Evolutionary conservation across 2,113 vertebrate species (phyloP).

Genomic region (Catagonus wagneri): DNA sequence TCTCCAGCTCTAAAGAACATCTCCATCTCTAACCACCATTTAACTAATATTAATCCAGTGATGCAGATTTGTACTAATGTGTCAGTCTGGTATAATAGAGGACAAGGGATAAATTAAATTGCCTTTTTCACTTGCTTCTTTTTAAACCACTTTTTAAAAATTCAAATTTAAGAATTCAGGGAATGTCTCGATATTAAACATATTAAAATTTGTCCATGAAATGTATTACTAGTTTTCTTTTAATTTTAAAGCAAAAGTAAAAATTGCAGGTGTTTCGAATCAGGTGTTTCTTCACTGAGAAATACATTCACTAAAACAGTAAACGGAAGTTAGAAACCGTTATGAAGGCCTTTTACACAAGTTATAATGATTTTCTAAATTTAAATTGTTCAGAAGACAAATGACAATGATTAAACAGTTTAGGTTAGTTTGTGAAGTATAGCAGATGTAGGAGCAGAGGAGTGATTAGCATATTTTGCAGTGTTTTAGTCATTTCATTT

Average conservation of each 20-base stretch:
- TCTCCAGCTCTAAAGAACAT: neutral
- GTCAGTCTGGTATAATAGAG: neutral
- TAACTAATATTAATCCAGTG: neutral
- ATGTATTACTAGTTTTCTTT: slow-evolving; percentile 62
- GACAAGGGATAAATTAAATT: neutral
- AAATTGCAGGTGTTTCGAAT: slow-evolving; percentile 65
- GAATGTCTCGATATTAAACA: slow-evolving; percentile 44
- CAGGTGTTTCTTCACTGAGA: slow-evolving; percentile 79
- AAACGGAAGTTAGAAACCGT: slow-evolving; percentile 78
- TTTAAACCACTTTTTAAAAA: neutral
- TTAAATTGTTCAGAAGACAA: slow-evolving; percentile 40
- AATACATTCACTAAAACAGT: slow-evolving; percentile 77
- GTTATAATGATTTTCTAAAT: slow-evolving; percentile 80
- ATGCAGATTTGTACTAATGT: neutral
- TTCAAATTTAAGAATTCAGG: slow-evolving; percentile 47
- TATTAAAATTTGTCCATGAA: slow-evolving; percentile 73
- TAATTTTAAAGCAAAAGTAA: slow-evolving; percentile 79
- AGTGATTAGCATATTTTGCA: neutral
- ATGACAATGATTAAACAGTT: neutral
- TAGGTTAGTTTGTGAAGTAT: neutral
- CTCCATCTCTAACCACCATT: neutral
- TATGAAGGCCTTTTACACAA: slow-evolving; percentile 72
- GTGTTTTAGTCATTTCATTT: neutral
- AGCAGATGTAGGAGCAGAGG: neutral
- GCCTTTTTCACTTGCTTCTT: neutral